phyloP scores from a whole-genome alignment of 2,797 vertebrate genomes.

The Pristis pectinata region DNA sequence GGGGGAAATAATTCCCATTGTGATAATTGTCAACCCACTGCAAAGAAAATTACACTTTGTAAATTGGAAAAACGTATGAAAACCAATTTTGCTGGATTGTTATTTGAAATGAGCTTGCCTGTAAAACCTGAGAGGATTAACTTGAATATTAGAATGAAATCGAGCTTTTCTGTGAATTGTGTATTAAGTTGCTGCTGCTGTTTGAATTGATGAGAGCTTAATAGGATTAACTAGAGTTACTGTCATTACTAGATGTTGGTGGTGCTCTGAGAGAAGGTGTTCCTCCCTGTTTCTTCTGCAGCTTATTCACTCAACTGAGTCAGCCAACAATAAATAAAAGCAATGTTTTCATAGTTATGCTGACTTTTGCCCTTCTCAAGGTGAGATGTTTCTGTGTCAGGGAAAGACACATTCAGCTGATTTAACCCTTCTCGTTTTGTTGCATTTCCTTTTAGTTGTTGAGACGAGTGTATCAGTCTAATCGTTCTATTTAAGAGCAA shows the following conservation, averaged over 20 bases:
- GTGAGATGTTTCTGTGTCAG: background rate
- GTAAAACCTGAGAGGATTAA: slow-evolving; percentile 19
- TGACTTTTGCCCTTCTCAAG: background rate
- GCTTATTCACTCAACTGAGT: background rate
- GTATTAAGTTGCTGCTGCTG: slow-evolving; percentile 18
- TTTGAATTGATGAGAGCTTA: background rate
- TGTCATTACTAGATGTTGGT: background rate
- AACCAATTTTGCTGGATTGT: slow-evolving; percentile 11
- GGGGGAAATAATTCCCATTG: background rate
- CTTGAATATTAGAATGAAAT: slow-evolving; percentile 22
- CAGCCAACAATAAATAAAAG: background rate
- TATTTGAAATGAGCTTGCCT: slow-evolving; percentile 14
- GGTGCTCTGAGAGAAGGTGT: background rate
- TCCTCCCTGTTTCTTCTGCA: background rate
- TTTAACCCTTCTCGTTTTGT: background rate
- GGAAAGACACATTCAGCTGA: background rate
- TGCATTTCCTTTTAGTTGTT: background rate
- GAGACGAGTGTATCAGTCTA: background rate
- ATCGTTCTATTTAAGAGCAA: no score
- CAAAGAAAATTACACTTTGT: slow-evolving; percentile 29
- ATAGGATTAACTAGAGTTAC: slow-evolving; percentile 30
- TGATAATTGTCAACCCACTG: background rate
- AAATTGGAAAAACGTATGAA: slow-evolving; percentile 29
- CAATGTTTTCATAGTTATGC: background rate
- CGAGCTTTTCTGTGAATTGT: slow-evolving; percentile 18